phyloP scores from a whole-genome alignment of 2,113 vertebrate species.

The Ochotona curzoniae region DNA sequence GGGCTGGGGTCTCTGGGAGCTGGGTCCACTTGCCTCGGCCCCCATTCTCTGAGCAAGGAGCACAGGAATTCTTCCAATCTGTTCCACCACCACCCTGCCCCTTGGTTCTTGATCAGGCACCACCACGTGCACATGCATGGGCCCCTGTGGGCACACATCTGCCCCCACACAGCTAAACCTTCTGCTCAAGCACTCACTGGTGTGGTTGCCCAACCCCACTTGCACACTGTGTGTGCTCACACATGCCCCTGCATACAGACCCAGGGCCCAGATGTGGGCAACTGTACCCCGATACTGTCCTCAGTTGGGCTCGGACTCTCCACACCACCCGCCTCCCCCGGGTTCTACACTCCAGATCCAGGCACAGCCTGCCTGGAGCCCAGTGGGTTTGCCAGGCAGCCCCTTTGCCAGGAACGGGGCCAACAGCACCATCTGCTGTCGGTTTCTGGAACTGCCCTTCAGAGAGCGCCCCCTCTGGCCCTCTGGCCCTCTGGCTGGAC shows the following conservation, averaged over 20 bases:
- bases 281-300: accelerated
- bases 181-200: accelerated
- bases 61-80: not conserved
- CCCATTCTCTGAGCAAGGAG: not conserved
- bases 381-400: accelerated
- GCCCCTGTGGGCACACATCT: not conserved
- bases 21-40: not conserved
- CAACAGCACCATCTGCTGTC: slow-evolving; percentile 79
- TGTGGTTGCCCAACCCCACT: not conserved
- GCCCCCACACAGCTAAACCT: not conserved
- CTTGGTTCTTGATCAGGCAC: accelerated
- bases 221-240: not conserved
- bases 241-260: not conserved
- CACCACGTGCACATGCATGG: accelerated
- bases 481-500: not conserved
- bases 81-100: not conserved
- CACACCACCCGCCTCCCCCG: too few relatives aligned
- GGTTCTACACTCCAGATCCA: too few relatives aligned
- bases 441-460: not conserved
- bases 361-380: not conserved
- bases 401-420: not conserved
- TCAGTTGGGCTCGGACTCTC: too few relatives aligned
- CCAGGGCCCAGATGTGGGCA: accelerated
- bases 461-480: accelerated
- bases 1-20: not conserved